phyloP scores from a whole-genome alignment of 64 coral and sea anemone species.

The Montipora foliosa region DNA sequence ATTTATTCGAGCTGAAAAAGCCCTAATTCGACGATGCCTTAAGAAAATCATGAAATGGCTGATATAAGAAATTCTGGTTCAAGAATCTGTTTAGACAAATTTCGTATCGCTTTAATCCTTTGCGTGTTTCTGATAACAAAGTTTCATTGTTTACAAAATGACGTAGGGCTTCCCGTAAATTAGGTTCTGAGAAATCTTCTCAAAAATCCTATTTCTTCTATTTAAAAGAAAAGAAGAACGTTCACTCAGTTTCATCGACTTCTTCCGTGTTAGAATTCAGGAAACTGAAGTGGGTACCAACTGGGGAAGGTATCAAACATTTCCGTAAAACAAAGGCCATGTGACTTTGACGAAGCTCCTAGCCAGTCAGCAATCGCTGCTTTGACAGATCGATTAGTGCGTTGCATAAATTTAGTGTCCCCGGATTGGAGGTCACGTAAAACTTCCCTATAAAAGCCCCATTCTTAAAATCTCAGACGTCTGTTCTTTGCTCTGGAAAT shows the following conservation, averaged over 20 bases:
- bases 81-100: slow-evolving; percentile 2
- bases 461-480: slow-evolving; percentile 37
- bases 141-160: slow-evolving; percentile 59
- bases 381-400: slow-evolving; percentile 52
- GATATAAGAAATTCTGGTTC: not conserved
- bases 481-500: slow-evolving; percentile 29
- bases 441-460: not conserved
- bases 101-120: not conserved
- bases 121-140: slow-evolving; percentile 50
- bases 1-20: not conserved
- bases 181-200: slow-evolving; percentile 32
- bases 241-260: slow-evolving; percentile 9
- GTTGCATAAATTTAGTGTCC: slow-evolving; percentile 60
- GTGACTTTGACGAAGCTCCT: slow-evolving; percentile 49
- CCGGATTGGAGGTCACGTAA: slow-evolving; percentile 48
- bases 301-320: slow-evolving; percentile 42
- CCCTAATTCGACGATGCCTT: not conserved
- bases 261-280: not conserved
- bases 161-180: slow-evolving; percentile 33
- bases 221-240: not conserved
- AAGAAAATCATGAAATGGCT: not conserved
- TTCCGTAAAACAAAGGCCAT: slow-evolving; percentile 54
- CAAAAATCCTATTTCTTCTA: slow-evolving; percentile 28
- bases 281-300: not conserved
- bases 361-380: slow-evolving; percentile 57